These are phyloP conservation scores for Ecdyonurus torrentis DNA, from an alignment of 2,888 invertebrate species.

Conservation along the genomic window DNA sequence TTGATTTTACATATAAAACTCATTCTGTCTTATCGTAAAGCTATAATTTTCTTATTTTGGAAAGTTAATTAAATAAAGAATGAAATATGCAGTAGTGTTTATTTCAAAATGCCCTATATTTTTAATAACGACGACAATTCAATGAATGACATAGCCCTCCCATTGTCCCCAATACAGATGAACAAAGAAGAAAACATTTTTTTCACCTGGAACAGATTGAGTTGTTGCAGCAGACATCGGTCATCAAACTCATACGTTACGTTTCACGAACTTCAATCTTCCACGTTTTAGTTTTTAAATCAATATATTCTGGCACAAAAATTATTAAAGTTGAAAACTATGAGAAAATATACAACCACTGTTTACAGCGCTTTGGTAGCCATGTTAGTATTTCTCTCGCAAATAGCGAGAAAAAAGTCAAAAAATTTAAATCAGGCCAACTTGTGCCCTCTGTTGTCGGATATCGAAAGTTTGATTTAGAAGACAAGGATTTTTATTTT, in stretches of 20 bases:
- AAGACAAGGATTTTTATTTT: too few species aligned
- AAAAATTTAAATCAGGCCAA: not conserved
- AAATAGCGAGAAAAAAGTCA: conserved; percentile 25
- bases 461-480: too few species aligned
- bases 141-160: not conserved
- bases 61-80: too few species aligned
- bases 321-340: conserved; percentile 2
- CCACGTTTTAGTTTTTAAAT: not conserved
- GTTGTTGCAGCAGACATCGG: conserved; percentile 34
- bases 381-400: conserved; percentile 24
- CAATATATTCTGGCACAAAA: not conserved
- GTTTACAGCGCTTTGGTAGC: conserved; percentile 31
- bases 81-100: too few species aligned
- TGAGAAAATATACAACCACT: conserved; percentile 18
- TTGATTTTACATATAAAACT: too few species aligned
- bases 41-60: too few species aligned
- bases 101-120: not conserved
- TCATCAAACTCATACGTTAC: conserved; percentile 15
- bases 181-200: not conserved
- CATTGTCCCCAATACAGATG: not conserved
- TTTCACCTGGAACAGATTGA: conserved; percentile 32
- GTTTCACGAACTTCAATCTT: not conserved
- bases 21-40: too few species aligned
- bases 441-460: conserved; percentile 1
- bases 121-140: not conserved